These are phyloP conservation scores for Manis crassicaudata DNA, from an alignment of 2,797 vertebrate species.

Conservation along the genomic window DNA sequence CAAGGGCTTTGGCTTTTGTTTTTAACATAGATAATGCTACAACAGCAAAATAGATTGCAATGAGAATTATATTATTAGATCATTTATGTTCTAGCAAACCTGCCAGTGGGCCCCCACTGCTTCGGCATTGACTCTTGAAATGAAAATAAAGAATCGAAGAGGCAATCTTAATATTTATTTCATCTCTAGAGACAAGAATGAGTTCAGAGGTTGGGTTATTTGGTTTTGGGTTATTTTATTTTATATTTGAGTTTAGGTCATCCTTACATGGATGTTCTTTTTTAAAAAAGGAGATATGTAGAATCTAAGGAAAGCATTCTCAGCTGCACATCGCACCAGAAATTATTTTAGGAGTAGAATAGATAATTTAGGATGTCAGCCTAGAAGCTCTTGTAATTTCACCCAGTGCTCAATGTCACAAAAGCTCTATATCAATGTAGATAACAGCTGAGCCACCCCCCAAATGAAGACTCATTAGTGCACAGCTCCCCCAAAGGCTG, in stretches of 20 bases:
- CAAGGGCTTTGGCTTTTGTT: slow-evolving; percentile 7
- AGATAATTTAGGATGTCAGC: neutral
- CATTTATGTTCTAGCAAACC: neutral
- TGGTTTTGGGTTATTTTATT: too few relatives aligned
- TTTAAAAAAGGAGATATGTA: neutral
- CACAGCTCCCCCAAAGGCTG: slow-evolving; percentile 72
- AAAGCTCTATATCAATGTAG: neutral
- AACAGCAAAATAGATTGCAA: neutral
- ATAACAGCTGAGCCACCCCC: slow-evolving; percentile 54
- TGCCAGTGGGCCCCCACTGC: neutral
- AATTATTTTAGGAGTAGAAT: slow-evolving; percentile 44
- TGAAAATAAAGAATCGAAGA: slow-evolving; percentile 24
- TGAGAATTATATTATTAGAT: neutral
- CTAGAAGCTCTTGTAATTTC: neutral
- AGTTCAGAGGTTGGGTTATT: neutral
- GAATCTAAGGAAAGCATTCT: slow-evolving; percentile 19
- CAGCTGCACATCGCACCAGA: neutral
- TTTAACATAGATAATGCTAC: neutral
- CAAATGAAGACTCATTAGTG: slow-evolving; percentile 72
- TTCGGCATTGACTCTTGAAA: slow-evolving; percentile 6
- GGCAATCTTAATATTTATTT: slow-evolving; percentile 26
- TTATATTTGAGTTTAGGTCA: neutral
- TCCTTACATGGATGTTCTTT: neutral
- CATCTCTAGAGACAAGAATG: neutral
- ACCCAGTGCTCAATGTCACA: neutral